Evolutionary conservation across 2,888 invertebrate genomes (phyloP), one percentile per base, ranked within the genome.

Genomic region (Lagria hirta): DNA sequence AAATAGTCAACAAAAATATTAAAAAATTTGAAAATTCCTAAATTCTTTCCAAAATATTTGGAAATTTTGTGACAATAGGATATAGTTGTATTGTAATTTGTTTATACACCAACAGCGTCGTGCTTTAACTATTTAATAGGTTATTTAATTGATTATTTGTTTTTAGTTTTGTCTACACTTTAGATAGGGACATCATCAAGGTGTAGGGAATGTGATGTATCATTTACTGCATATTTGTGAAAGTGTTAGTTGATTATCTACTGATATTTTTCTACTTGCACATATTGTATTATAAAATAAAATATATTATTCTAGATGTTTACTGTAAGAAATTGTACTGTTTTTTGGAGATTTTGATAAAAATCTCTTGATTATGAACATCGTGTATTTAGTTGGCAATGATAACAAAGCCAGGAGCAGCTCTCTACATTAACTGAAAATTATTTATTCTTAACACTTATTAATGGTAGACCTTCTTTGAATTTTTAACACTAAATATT

Each of bases 221-320:
- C 46, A 27, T 48, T 44, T 40, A 38, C 30, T 44, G 34, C 40
- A 38, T 34, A 33, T 35, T 37, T 36, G 41, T 28, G 43, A 43
- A 36, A 37, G 40, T 52, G 43, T 55, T 49, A 33, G 34, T 52
- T 45, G 51, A 55, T 54, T 60, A 52, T 62, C 63, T 64, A 65
- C 62, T 64, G 59, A 68, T 71, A 71, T 71, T 71, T 71, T 71
- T 71, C 69, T 71, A 71, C 70, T 68, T 69, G 70, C 70, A 70
- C 70, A 68, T 66, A 69, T 57, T 70, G 67, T 70, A 68, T 65
- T 53, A 67, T 66, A 62, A 56, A 53, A 52, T 51, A 37, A 43
- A 30, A 37, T 44, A 34, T 57, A 52, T 18, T 61, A 58, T 43
- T 61, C 50, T 62, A 64, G 55, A 57, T 64, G 60, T 62, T 57